Conservation (phyloP, 2,888 invertebrate species). For the Danaus chrysippus region DNA sequence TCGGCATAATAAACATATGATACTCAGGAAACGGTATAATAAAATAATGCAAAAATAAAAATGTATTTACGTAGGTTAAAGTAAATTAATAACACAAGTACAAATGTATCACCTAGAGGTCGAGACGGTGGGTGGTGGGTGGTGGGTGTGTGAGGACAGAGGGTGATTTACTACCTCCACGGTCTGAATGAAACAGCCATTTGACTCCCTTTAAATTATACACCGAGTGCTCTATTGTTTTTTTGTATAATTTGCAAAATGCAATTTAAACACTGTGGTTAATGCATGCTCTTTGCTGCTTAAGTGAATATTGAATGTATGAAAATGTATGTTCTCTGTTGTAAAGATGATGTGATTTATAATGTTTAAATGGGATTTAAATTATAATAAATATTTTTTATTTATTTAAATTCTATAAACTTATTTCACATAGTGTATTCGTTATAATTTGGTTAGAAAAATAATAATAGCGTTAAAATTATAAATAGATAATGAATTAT, state of each 20-base stretch:
- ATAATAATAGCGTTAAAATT: no score
- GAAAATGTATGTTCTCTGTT: no score
- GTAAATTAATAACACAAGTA: slow-evolving; percentile 1
- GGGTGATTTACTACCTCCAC: slow-evolving; percentile 18
- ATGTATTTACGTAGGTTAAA: background rate
- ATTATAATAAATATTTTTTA: no score
- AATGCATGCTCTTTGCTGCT: background rate
- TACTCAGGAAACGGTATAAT: no score
- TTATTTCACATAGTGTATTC: no score
- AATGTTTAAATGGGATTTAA: no score
- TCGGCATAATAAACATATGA: no score
- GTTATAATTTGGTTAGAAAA: no score
- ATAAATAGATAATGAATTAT: no score
- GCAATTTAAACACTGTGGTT: background rate
- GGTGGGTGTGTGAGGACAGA: slow-evolving; percentile 21
- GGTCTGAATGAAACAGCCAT: slow-evolving; percentile 22
- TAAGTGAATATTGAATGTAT: no score
- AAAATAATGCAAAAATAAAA: background rate
- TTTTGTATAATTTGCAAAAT: background rate
- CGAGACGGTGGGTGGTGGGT: slow-evolving; percentile 10
- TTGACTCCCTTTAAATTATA: slow-evolving; percentile 12
- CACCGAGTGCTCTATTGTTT: slow-evolving; percentile 4
- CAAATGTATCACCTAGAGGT: background rate
- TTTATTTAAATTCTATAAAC: no score
- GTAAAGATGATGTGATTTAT: no score